A percentile compares a stretch with the other conserved stretches of the same genome.
Evolutionary conservation across 92 coral and sea anemone species (phyloP).

Genomic region (Pocillopora meandrina): DNA sequence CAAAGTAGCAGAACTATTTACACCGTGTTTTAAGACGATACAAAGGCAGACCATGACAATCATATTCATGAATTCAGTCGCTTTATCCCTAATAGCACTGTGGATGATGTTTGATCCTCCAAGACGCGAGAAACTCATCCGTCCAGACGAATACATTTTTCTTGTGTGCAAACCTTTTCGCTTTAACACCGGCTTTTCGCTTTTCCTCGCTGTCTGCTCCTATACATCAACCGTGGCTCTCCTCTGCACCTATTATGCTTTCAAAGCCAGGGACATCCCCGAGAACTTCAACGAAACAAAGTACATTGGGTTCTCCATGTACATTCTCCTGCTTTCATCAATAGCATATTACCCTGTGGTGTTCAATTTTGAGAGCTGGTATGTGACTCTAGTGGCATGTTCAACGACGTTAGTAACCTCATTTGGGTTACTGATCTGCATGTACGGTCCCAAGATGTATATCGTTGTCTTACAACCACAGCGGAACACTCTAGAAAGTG

Average conservation of each 20-base stretch:
- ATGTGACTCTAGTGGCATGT: constrained; percentile 65
- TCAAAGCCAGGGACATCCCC: constrained; percentile 69
- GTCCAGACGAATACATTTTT: constrained; percentile 57
- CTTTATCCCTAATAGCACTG: constrained; percentile 28
- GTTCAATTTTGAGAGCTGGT: constrained; percentile 69
- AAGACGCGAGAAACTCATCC: constrained; percentile 34
- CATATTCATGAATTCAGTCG: constrained; percentile 13
- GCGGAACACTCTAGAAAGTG: constrained; percentile 55
- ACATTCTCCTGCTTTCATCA: constrained; percentile 71
- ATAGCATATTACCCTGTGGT: constrained; percentile 68
- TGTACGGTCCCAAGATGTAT: constrained; percentile 66
- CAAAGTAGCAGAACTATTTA: constrained; percentile 38
- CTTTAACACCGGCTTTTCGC: constrained; percentile 34
- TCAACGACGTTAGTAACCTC: constrained; percentile 66
- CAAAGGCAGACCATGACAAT: constrained; percentile 33
- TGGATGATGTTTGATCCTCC: constrained; percentile 76
- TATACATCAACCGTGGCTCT: constrained; percentile 57
- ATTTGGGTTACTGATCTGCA: constrained; percentile 68
- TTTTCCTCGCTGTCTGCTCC: constrained; percentile 45
- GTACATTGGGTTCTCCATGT: constrained; percentile 71
- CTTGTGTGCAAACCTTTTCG: constrained; percentile 54
- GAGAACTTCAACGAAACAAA: constrained; percentile 78
- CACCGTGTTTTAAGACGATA: constrained; percentile 20
- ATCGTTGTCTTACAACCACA: constrained; percentile 65
- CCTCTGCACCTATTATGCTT: constrained; percentile 69